Conservation (phyloP, 2,888 invertebrate genomes). For the Sclerodermus sp. region DNA sequence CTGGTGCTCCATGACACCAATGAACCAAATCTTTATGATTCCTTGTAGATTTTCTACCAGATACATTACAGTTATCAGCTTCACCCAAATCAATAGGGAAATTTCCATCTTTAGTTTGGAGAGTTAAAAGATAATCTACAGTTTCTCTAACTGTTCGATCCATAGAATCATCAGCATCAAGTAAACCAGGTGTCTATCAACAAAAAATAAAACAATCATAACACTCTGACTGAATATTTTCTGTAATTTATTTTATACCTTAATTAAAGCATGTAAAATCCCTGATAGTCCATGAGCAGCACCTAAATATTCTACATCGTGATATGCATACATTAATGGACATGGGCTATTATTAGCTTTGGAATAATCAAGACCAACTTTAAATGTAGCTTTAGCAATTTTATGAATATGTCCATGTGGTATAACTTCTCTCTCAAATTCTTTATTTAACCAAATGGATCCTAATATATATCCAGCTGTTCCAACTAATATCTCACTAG, state of each 20-base stretch:
- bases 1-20: slow-evolving; percentile 91
- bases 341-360: slow-evolving; percentile 62
- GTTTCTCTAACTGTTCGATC: slow-evolving; percentile 65
- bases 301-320: slow-evolving; percentile 73
- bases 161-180: slow-evolving; percentile 61
- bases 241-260: slow-evolving; percentile 16
- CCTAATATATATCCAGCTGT: slow-evolving; percentile 82
- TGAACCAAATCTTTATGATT: slow-evolving; percentile 73
- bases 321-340: slow-evolving; percentile 80
- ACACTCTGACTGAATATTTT: background rate
- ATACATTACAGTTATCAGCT: slow-evolving; percentile 59
- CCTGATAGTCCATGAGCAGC: slow-evolving; percentile 71
- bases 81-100: slow-evolving; percentile 78
- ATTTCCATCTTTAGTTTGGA: slow-evolving; percentile 74
- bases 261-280: slow-evolving; percentile 68
- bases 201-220: background rate
- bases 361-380: slow-evolving; percentile 73
- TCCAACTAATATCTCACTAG: slow-evolving; percentile 85
- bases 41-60: slow-evolving; percentile 25
- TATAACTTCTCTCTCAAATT: slow-evolving; percentile 61
- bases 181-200: slow-evolving; percentile 60
- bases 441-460: slow-evolving; percentile 70
- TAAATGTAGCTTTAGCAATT: slow-evolving; percentile 70
- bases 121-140: slow-evolving; percentile 67
- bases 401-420: slow-evolving; percentile 61